Base-by-base conservation (phyloP, 2,113 vertebrate species). In the Nettapus auritus region DNA sequence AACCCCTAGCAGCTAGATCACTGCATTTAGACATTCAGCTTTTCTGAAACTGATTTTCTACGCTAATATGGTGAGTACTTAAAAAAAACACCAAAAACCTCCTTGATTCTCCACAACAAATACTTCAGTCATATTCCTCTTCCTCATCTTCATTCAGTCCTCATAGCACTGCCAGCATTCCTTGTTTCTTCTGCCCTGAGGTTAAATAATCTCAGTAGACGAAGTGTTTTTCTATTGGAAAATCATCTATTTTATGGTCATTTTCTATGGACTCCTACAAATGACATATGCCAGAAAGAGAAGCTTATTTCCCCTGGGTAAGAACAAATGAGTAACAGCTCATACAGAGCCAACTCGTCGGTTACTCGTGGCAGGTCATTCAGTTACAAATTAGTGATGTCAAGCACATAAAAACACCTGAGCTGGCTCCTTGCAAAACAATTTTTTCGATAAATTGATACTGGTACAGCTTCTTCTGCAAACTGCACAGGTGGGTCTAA, bases 381-480 rank as follows among this genome's bases (percentile, higher is more conserved):
- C 71, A 64, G 19, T 78, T 89, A 94, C 55, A 89, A 67, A 74
- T 92, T 25, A 82, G 64, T 42, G 81, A 9, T 46, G 60, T 67
- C 80, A 88, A 3, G 4, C 64, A 67, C 73, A 83, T 71, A 67
- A 59, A 81, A 92, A 34, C 33, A 94, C 80, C 77, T 84, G 56
- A 92, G 60, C 73, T 50, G 63, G 40, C 42, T 83, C 56, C 69
- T 52, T 63, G 52, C 83, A 84, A 64, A 94, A 93, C 52, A 50
- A 33, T 74, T 94, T 86, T 26, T 90, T 77, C 76, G 81, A 63
- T 70, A 67, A 66, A 77, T 90, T 80, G 70, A 28, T 83, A 90
- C 22, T 71, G 69, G 81, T 75, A 78, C 31, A 89, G 56, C 76
- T 77, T 52, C 46, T 93, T 83, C 71, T 93, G 82, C 75, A 86